phyloP scores from a whole-genome alignment of 2,888 invertebrate species.

The Thecophora atra region DNA sequence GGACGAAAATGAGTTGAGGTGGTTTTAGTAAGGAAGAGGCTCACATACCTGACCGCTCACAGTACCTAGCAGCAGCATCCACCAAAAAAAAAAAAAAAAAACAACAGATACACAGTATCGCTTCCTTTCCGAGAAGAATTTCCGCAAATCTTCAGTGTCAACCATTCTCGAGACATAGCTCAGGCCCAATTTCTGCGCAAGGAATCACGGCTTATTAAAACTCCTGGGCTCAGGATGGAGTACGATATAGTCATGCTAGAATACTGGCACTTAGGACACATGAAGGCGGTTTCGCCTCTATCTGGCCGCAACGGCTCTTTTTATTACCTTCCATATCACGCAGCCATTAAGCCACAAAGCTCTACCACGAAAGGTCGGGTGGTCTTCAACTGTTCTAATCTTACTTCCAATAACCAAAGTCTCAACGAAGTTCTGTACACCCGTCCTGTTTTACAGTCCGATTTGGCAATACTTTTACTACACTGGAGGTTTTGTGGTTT shows the following conservation, averaged over 20 bases:
- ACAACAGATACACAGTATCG: background rate
- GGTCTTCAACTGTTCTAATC: constrained; percentile 28
- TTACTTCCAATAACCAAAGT: constrained; percentile 17
- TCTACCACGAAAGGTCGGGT: background rate
- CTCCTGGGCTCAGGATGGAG: constrained; percentile 1
- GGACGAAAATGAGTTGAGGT: too few species aligned
- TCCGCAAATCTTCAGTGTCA: background rate
- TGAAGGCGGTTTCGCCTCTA: background rate
- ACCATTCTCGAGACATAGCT: constrained; percentile 14
- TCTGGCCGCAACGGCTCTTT: too few species aligned
- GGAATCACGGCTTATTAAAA: background rate
- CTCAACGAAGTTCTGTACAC: constrained; percentile 31
- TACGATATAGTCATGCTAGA: constrained; percentile 26
- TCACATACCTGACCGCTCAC: too few species aligned
- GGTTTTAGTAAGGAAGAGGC: too few species aligned
- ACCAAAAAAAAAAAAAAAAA: background rate
- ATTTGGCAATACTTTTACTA: constrained; percentile 2
- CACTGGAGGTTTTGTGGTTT: constrained; percentile 8
- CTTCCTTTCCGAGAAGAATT: constrained; percentile 5
- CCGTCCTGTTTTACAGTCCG: constrained; percentile 29
- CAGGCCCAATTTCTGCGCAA: constrained; percentile 3
- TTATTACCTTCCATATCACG: constrained; percentile 33
- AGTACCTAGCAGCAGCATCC: too few species aligned
- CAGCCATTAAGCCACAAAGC: background rate
- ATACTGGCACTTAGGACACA: constrained; percentile 21